Percentiles rank a stretch among this genome's conserved stretches.
Evolutionary conservation across 1,140 invertebrate genomes (phyloP).

Genomic region (Pararge aegeria): DNA sequence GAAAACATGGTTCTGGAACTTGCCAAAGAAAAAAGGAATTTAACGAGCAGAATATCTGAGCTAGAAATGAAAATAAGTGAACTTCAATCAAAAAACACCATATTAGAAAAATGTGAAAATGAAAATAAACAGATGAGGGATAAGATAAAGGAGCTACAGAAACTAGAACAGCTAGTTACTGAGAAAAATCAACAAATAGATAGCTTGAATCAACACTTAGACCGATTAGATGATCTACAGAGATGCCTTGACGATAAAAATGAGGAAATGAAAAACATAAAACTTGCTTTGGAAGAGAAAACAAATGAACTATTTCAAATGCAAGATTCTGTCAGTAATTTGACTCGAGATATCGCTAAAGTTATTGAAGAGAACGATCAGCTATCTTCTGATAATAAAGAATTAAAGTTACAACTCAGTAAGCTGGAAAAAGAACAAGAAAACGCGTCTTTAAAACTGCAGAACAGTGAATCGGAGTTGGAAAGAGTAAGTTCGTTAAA

Average conservation of each 20-base stretch:
- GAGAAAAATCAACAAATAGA: conserved; percentile 79
- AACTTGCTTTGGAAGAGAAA: conserved; percentile 65
- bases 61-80: conserved; percentile 66
- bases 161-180: conserved; percentile 67
- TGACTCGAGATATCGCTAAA: conserved; percentile 70
- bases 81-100: conserved; percentile 54
- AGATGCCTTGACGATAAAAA: conserved; percentile 72
- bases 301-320: conserved; percentile 62
- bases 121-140: conserved; percentile 69
- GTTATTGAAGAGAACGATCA: conserved; percentile 65
- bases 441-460: conserved; percentile 65
- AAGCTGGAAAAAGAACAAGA: conserved; percentile 78
- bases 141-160: conserved; percentile 61
- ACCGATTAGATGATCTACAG: conserved; percentile 72
- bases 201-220: conserved; percentile 74
- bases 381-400: conserved; percentile 55
- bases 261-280: conserved; percentile 65
- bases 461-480: conserved; percentile 61
- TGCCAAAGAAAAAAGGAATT: conserved; percentile 79
- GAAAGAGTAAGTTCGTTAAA: conserved; percentile 58
- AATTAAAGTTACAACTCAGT: conserved; percentile 60
- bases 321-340: conserved; percentile 58
- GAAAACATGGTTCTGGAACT: conserved; percentile 82
- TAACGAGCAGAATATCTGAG: conserved; percentile 73
- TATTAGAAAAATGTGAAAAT: conserved; percentile 51